phyloP scores from a whole-genome alignment of 2,888 invertebrate species.

The Capitulum mitella region DNA sequence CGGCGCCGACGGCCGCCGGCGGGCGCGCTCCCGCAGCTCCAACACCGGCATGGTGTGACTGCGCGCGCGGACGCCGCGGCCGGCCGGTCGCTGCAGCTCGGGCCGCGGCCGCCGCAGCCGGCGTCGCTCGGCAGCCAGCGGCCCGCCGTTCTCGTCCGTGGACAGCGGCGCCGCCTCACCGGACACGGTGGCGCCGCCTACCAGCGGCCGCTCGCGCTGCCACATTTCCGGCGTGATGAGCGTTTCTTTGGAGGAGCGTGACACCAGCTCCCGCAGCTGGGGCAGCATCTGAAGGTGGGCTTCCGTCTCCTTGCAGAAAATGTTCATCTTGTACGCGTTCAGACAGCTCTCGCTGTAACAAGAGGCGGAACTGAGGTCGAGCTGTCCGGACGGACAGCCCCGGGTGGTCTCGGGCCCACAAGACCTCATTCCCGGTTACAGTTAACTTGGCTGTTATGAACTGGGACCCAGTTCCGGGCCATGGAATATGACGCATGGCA shows the following conservation, averaged over 20 bases:
- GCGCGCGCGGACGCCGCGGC: not conserved
- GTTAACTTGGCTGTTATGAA: no score
- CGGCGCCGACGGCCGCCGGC: constrained; percentile 31
- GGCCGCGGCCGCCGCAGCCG: not conserved
- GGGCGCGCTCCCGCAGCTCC: constrained; percentile 16
- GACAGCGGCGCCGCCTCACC: not conserved
- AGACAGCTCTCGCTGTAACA: constrained; percentile 77
- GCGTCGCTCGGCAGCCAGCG: not conserved
- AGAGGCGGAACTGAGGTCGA: no score
- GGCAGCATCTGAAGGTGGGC: constrained; percentile 78
- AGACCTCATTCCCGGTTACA: no score
- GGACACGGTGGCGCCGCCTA: constrained; percentile 20
- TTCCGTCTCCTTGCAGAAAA: constrained; percentile 87
- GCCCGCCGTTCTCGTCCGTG: not conserved
- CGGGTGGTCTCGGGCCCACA: no score
- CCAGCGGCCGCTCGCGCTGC: constrained; percentile 62
- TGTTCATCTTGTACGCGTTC: constrained; percentile 95
- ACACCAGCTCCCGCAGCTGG: constrained; percentile 51
- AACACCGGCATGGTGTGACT: constrained; percentile 10
- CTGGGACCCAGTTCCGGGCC: no score
- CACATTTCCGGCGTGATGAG: constrained; percentile 86
- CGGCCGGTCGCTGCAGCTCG: not conserved
- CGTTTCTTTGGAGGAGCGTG: constrained; percentile 38
- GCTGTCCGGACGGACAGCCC: no score
- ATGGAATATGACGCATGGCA: no score